Percentiles rank a stretch among this genome's conserved stretches.
These are phyloP conservation scores for Adelphocoris suturalis DNA, from an alignment of 2,888 invertebrate genomes.

Conservation along the genomic window DNA sequence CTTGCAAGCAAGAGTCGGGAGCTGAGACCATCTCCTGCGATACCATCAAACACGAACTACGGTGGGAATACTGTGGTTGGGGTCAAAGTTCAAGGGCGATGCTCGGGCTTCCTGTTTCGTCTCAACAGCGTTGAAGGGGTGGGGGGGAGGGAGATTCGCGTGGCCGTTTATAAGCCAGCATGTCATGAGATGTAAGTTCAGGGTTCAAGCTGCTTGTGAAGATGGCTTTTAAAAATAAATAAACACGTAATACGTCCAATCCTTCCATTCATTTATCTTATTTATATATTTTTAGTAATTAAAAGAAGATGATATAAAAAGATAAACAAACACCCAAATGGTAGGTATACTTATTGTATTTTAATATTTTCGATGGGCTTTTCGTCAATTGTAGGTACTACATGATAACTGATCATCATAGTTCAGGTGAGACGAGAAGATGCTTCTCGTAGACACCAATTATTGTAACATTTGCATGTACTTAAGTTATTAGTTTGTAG, in stretches of 20 bases:
- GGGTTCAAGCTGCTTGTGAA: neutral
- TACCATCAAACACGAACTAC: conserved; percentile 40
- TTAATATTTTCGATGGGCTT: too few relatives aligned
- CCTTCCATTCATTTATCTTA: too few relatives aligned
- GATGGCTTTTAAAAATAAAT: neutral
- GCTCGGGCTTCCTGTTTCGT: conserved; percentile 35
- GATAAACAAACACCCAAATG: too few relatives aligned
- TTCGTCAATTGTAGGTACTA: too few relatives aligned
- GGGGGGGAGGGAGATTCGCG: neutral
- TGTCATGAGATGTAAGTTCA: conserved; percentile 16
- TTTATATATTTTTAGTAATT: neutral
- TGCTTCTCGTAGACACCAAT: too few relatives aligned
- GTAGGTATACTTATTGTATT: too few relatives aligned
- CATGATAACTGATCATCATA: too few relatives aligned
- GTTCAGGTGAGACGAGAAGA: too few relatives aligned
- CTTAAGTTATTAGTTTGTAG: too few relatives aligned
- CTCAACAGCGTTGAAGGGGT: neutral
- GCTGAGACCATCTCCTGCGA: conserved; percentile 39
- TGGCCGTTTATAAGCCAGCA: conserved; percentile 2
- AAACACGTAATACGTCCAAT: neutral
- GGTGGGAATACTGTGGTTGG: conserved; percentile 20
- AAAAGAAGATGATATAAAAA: too few relatives aligned
- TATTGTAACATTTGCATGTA: too few relatives aligned
- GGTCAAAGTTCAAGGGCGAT: conserved; percentile 24
- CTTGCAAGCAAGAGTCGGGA: neutral